Conservation (phyloP, 2,888 invertebrate genomes). For the Hyppa rectilinea region DNA sequence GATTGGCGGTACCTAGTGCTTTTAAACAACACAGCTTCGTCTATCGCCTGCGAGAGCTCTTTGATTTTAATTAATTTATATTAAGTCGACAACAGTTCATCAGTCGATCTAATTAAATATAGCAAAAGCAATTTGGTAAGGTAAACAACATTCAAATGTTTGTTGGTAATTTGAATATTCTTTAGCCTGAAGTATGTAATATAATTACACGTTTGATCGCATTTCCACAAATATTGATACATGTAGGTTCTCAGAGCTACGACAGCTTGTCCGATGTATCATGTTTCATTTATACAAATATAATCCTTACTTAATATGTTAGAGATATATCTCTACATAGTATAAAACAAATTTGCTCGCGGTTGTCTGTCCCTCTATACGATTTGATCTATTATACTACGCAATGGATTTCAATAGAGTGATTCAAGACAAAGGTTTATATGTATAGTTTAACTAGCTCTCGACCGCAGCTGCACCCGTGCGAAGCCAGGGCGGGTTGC, state of each 20-base stretch:
- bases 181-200: not conserved
- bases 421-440: too few relatives aligned
- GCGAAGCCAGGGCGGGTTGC: too few relatives aligned
- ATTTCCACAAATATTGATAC: not conserved
- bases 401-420: too few relatives aligned
- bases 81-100: slow-evolving; percentile 10
- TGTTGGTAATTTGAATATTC: slow-evolving; percentile 4
- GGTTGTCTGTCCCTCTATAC: too few relatives aligned
- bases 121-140: slow-evolving; percentile 2
- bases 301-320: too few relatives aligned
- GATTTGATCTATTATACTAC: too few relatives aligned
- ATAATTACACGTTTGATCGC: not conserved
- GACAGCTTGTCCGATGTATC: too few relatives aligned
- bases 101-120: slow-evolving; percentile 19
- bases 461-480: too few relatives aligned
- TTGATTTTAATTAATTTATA: slow-evolving; percentile 28
- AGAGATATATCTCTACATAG: too few relatives aligned
- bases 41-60: not conserved
- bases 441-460: too few relatives aligned
- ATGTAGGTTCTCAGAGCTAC: not conserved
- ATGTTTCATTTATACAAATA: too few relatives aligned
- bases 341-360: too few relatives aligned
- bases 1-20: not conserved
- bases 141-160: slow-evolving; percentile 40
- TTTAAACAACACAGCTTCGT: not conserved